Base-by-base conservation (phyloP, 1,140 invertebrate species). In the Ceratina australensis region DNA sequence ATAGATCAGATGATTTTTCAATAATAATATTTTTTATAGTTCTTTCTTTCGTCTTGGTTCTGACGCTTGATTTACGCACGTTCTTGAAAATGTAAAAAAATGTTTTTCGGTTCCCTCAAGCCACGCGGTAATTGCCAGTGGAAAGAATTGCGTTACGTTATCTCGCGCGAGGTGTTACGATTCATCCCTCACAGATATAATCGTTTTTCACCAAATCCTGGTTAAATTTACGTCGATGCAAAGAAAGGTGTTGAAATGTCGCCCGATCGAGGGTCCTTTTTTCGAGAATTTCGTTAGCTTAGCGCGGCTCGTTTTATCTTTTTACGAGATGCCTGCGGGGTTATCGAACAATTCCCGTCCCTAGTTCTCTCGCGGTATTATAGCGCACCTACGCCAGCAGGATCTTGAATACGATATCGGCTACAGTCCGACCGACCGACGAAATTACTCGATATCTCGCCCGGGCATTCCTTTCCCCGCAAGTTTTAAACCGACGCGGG, bases 321-420 rank as follows among this genome's bases (percentile, higher is more conserved):
- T 47, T 13, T 22, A 24, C 8, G 33, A 59, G 42, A 59, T 18
- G 10, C 42, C 42, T 24, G 33, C 33, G 47, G 28, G 33, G 8
- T 47, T 71, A 71, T 59, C 22, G 28, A 71, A 71, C 68, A 8
- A 59, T 59, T 15, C 33, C 33, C 33, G 33, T n/a, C 22, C 49
- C 64, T 22, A 3, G 56, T n/a, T 26, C 13, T 57, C n/a, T 10
- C 8, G 33, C 15, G 13, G 59, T 52, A 20, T 54, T 42, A 42
- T 42, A 42, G 33, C 5, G 5, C 10, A 42, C 33, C 24, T n/a
- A 54, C 18, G 22, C 2, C 1, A 24, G 7, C 33, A 10, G 28
- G 20, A 71, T 59, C 20, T 59, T 47, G 22, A 59, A 57, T 5
- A 2, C 22, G 24, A 8, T 54, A 15, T 15, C 3, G 54, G 12